Evolutionary conservation across 2,797 vertebrate species (phyloP).

Genomic region (Lepilemur ruficaudatus): DNA sequence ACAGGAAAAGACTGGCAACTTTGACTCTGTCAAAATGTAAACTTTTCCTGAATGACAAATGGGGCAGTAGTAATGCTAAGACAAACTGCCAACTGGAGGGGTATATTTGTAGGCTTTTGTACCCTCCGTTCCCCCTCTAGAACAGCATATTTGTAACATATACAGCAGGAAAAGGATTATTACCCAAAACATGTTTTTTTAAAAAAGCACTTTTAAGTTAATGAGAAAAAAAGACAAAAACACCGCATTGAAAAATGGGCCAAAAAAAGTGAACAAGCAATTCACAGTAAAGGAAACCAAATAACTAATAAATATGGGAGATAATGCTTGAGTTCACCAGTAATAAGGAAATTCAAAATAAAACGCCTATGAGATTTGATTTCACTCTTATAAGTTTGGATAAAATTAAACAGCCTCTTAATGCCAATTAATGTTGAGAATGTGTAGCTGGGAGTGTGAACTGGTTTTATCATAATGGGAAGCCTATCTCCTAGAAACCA

Average conservation of each 20-base stretch:
- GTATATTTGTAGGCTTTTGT: not conserved
- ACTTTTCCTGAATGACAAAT: not conserved
- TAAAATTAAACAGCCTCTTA: not conserved
- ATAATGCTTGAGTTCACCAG: not conserved
- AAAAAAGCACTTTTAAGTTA: not conserved
- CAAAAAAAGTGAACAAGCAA: not conserved
- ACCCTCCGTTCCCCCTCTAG: not conserved
- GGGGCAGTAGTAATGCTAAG: not conserved
- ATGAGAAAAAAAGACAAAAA: not conserved
- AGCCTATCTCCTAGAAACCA: not conserved
- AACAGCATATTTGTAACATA: not conserved
- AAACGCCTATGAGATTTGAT: slow-evolving; percentile 4
- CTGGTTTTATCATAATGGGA: not conserved
- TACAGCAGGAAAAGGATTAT: not conserved
- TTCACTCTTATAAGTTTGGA: not conserved
- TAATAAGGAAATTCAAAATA: not conserved
- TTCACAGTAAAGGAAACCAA: not conserved
- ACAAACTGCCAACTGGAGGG: not conserved
- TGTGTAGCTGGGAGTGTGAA: not conserved
- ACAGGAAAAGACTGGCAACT: not conserved
- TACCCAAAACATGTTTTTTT: not conserved
- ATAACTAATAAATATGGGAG: not conserved
- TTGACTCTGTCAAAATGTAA: not conserved
- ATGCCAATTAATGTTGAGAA: not conserved
- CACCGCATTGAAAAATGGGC: not conserved